Base-by-base conservation (phyloP, 2,113 vertebrate genomes). In the Gasterosteus nipponicus region DNA sequence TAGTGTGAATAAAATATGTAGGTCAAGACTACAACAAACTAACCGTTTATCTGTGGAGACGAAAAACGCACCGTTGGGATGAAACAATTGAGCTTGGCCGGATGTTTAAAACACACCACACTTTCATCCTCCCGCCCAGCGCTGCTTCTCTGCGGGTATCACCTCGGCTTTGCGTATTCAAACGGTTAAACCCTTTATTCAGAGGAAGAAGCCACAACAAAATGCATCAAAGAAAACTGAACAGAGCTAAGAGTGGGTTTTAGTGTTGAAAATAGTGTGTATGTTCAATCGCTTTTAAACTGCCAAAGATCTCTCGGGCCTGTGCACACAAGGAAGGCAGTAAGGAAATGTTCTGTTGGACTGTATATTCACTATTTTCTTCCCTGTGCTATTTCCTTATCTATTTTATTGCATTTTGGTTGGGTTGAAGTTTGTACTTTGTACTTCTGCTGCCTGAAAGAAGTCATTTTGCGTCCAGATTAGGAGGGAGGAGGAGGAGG, bases 381-480 rank as follows among this genome's bases (percentile, higher is more conserved):
- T 49, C 31, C 39, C 31, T 35, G 14, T 54, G 44, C 12, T 41
- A 65, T 66, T 53, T 49, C 53, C 42, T 58, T 35, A 46, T 46
- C 53, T 42, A 74, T 59, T 73, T 69, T 12, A 64, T 44, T 26
- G 39, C 73, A 68, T 64, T 80, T 66, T 62, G 47, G 67, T 68
- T 56, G 61, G 22, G 63, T 75, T 59, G 57, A 29, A 58, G 57
- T 77, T 42, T 65, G 11, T 71, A 60, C 77, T 60, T 63, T 8
- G 33, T 3, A 3, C 38, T 4, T 15, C 51, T 7, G 73, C 59
- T 61, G 60, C 71, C 84, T 86, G 79, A 86, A 85, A 86, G 70
- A 70, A 81, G 83, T 75, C 79, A 67, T 89, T 89, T 75, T 81
- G 46, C 39, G 54, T 85, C 77, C 44, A 54, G 66, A 83, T 74